phyloP scores from a whole-genome alignment of 2,797 vertebrate species.

The Smutsia temminckii region DNA sequence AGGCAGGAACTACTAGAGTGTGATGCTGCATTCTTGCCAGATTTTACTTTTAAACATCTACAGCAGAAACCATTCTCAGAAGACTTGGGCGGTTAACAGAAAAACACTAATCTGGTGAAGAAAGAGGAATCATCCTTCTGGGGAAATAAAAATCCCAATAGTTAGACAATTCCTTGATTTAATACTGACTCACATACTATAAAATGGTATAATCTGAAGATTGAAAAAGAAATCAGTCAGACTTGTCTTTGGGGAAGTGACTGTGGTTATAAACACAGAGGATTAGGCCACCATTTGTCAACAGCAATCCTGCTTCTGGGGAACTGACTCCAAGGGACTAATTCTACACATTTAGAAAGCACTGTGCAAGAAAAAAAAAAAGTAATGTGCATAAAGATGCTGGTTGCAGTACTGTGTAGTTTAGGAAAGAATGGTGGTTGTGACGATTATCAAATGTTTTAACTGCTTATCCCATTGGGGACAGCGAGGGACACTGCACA shows the following conservation, averaged over 20 bases:
- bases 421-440: neutral
- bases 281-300: neutral
- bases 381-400: neutral
- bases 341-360: neutral
- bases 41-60: neutral
- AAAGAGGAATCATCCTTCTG: neutral
- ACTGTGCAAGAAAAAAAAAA: neutral
- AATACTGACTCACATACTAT: too few relatives aligned
- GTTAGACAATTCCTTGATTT: neutral
- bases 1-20: neutral
- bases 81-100: neutral
- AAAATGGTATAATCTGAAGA: neutral
- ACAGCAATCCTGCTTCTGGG: neutral
- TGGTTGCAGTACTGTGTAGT: neutral
- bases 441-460: neutral
- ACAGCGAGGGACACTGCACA: accelerated
- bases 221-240: neutral
- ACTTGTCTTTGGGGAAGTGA: neutral
- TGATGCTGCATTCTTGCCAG: neutral
- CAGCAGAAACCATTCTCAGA: neutral
- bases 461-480: too few relatives aligned
- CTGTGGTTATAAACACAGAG: neutral
- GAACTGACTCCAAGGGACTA: neutral
- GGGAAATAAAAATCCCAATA: neutral
- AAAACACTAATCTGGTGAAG: neutral